Base-by-base conservation (phyloP, 2,113 vertebrate genomes). In the Chaetodon auriga region DNA sequence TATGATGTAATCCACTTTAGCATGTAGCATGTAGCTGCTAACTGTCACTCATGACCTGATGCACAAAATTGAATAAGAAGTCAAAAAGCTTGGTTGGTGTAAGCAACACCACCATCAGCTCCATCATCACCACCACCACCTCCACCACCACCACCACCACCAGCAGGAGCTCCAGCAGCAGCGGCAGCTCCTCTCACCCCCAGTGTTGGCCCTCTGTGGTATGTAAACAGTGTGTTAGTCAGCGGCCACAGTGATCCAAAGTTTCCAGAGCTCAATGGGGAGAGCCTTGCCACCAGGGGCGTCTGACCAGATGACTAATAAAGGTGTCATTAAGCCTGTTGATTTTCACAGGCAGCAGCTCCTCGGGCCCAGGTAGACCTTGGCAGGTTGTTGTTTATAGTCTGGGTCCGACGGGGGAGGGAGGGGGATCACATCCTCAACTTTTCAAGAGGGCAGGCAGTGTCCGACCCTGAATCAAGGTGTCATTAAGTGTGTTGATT, bases 251-350 rank as follows among this genome's bases (percentile, higher is more conserved):
- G 89, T 95, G 93, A 95, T 91, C 90, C 91, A 87, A 45, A 94
- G 80, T 95, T 95, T 95, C 94, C 94, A 95, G 74, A 68, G 84
- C 84, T 91, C 80, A 70, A 82, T 81, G 81, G 86, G 86, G 90
- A 81, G 85, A 85, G 75, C 76, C 35, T 68, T 57, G 82, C 92
- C 90, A 92, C 91, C 82, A 88, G 85, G 68, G 74, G 73, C 65
- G 81, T 85, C 78, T 83, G 89, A 87, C 55, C 76, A 78, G 74
- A 89, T 87, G 88, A 93, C 86, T 91, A 87, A 90, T 93, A 81
- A 87, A 87, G 86, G 77, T 86, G 91, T 87, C 86, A 85, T 89
- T 93, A 90, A 83, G 87, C 80, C 79, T 89, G 89, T 81, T 87
- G 87, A 70, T 87, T 84, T 82, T 82, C 85, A 81, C 81, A 64